Evolutionary conservation across 1,140 invertebrate species (phyloP).

Genomic region (Whitmania pigra): DNA sequence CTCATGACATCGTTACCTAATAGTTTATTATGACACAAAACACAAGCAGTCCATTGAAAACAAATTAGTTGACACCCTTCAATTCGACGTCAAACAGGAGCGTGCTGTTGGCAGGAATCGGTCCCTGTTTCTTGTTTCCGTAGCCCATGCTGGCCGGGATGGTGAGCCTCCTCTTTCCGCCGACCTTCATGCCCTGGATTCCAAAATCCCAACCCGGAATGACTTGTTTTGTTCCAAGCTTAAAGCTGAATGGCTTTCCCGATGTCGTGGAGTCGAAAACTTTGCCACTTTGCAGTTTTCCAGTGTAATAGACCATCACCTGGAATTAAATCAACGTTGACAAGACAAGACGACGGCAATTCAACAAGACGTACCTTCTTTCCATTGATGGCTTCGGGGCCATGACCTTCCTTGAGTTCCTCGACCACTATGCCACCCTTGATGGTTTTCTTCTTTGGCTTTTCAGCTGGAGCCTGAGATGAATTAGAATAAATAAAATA

Average conservation of each 20-base stretch:
- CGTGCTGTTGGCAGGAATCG: slow-evolving; percentile 37
- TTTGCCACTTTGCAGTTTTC: slow-evolving; percentile 35
- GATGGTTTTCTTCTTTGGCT: slow-evolving; percentile 49
- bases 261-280: slow-evolving; percentile 41
- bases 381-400: slow-evolving; percentile 60
- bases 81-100: slow-evolving; percentile 39
- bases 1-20: too few species aligned
- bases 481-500: too few species aligned
- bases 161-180: slow-evolving; percentile 70
- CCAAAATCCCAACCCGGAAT: slow-evolving; percentile 72
- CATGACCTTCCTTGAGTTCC: slow-evolving; percentile 62
- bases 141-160: slow-evolving; percentile 62
- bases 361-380: slow-evolving; percentile 49
- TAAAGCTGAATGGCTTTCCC: slow-evolving; percentile 38
- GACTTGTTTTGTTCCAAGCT: slow-evolving; percentile 35
- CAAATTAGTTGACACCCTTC: slow-evolving; percentile 51
- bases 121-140: slow-evolving; percentile 31
- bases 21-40: too few species aligned
- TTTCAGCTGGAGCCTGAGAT: slow-evolving; percentile 19
- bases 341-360: not conserved
- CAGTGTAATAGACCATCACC: slow-evolving; percentile 40
- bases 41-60: not conserved
- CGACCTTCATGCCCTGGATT: slow-evolving; percentile 55
- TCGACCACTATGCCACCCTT: slow-evolving; percentile 62
- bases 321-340: slow-evolving; percentile 24